Base-by-base conservation (phyloP, 2,888 invertebrate species). In the Agrotis segetum region DNA sequence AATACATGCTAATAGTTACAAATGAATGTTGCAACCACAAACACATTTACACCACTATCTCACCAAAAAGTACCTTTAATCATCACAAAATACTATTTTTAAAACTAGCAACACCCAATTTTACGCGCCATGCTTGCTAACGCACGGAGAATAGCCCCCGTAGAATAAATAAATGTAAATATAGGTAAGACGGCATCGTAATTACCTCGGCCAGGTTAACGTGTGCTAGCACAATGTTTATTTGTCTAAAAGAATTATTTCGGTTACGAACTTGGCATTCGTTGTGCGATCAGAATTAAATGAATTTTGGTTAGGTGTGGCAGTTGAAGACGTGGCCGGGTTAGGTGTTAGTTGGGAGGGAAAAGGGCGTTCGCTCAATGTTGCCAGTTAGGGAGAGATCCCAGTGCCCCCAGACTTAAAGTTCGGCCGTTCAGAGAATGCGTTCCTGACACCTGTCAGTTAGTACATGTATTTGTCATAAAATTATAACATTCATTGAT, bases 131-230 rank as follows among this genome's bases (percentile, higher is more conserved):
- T 81, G 81, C 81, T 82, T 70, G 81, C 85, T 82, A 81, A 79
- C 83, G 79, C 74, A 78, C 79, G 77, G 73, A 84, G 84, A 88
- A 87, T 88, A 81, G 83, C 74, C 81, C 68, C 68, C 70, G 70
- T 74, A 72, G 87, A 90, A 90, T 90, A 91, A 90, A 90, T 91
- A 89, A 85, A 86, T 85, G 86, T 89, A 90, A 90, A 91, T 89
- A 88, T 88, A 89, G 88, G 84, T 84, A 85, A 72, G 58, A 21
- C 69, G 65, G 79, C 67, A 67, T 53, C 86, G 82, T 92, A 90
- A 90, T 89, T 88, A 87, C 76, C 67, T 66, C 67, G 61, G 71
- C 60, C 65, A 79, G 69, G 74, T 84, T 86, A 79, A 73, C 72
- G 71, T 55, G 67, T 67, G 70, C 67, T 69, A 67, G 59, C 46